Conservation (phyloP, 2,113 vertebrate species). For the Neogobius melanostomus region DNA sequence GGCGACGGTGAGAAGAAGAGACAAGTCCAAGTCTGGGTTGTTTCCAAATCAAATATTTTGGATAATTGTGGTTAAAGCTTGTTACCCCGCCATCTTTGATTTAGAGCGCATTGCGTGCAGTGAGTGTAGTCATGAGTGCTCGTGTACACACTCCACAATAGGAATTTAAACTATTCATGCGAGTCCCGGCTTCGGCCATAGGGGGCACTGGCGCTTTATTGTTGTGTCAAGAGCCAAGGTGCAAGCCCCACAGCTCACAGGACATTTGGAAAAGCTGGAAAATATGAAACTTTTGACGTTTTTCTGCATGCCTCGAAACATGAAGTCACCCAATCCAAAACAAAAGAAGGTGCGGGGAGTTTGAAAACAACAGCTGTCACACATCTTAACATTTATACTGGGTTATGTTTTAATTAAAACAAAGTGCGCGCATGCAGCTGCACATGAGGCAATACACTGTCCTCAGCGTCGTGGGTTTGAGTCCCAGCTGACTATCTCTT, state of each 20-base stretch:
- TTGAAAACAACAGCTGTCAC: neutral
- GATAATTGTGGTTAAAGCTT: conserved; percentile 20
- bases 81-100: conserved; percentile 25
- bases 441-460: too few species aligned
- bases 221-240: neutral
- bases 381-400: neutral
- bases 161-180: conserved; percentile 52
- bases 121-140: conserved; percentile 17
- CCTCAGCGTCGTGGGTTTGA: too few species aligned
- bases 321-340: neutral
- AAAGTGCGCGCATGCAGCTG: too few species aligned
- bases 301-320: neutral
- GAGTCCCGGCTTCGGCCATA: conserved; percentile 26
- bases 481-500: too few species aligned
- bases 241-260: neutral
- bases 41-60: conserved; percentile 14
- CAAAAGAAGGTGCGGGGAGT: neutral
- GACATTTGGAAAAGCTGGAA: neutral
- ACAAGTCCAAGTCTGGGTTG: neutral
- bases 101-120: conserved; percentile 30
- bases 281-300: neutral
- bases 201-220: conserved; percentile 49
- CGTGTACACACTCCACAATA: conserved; percentile 22
- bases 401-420: too few species aligned
- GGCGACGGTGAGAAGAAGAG: neutral